Percentiles rank a stretch among this genome's conserved stretches.
These are phyloP conservation scores for Globicephala melas DNA, from an alignment of 2,113 vertebrate genomes.

Conservation along the genomic window DNA sequence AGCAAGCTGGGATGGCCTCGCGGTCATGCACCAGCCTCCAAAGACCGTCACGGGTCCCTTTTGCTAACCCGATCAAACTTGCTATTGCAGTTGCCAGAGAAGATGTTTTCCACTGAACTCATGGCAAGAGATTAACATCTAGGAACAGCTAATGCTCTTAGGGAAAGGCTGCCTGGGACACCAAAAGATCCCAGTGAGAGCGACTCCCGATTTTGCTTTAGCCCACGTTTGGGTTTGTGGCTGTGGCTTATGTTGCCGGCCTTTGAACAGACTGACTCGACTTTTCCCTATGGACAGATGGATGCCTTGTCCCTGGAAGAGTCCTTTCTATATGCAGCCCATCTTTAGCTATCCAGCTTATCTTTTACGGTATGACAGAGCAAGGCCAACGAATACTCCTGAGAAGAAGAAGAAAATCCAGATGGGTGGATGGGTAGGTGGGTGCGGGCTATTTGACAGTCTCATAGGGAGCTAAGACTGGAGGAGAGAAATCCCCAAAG, in stretches of 20 bases:
- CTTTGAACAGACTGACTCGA: neutral
- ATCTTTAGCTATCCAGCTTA: neutral
- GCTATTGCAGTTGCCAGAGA: constrained; percentile 24
- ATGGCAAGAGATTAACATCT: constrained; percentile 53
- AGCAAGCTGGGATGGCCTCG: constrained; percentile 39
- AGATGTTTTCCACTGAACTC: constrained; percentile 59
- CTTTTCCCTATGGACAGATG: neutral
- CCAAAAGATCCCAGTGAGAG: neutral
- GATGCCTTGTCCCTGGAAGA: neutral
- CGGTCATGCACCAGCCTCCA: neutral
- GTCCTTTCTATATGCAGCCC: neutral
- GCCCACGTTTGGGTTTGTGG: neutral
- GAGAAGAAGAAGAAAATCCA: neutral
- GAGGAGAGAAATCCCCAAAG: neutral
- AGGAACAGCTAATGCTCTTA: constrained; percentile 36
- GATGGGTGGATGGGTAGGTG: neutral
- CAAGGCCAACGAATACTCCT: neutral
- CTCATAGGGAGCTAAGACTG: neutral
- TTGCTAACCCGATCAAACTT: constrained; percentile 30
- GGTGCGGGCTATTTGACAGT: neutral
- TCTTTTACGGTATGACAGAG: neutral
- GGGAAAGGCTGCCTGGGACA: neutral
- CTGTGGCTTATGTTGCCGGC: neutral
- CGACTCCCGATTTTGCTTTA: neutral
- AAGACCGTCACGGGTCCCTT: constrained; percentile 23